These are phyloP conservation scores for Schrankia costaestrigalis DNA, from an alignment of 2,888 invertebrate species.

Conservation along the genomic window DNA sequence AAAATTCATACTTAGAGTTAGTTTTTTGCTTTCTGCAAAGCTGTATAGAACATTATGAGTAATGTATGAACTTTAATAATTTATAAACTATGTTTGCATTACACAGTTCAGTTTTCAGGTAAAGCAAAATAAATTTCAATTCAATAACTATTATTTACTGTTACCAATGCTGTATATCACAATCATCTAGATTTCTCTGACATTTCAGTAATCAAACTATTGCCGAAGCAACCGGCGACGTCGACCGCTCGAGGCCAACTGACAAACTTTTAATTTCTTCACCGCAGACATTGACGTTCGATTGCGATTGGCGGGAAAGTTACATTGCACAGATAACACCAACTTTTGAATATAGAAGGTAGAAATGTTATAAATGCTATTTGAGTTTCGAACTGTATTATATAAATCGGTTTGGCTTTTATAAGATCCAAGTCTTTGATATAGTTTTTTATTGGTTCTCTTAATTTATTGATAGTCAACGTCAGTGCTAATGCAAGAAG, in stretches of 20 bases:
- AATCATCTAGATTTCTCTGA: constrained; percentile 19
- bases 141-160: not conserved
- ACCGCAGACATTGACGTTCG: constrained; percentile 70
- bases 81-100: too few species aligned
- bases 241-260: constrained; percentile 64
- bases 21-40: too few species aligned
- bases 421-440: constrained; percentile 18
- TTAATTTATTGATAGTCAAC: too few species aligned
- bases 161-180: constrained; percentile 5
- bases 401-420: constrained; percentile 26
- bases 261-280: constrained; percentile 76
- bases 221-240: constrained; percentile 53
- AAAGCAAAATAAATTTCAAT: not conserved
- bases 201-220: constrained; percentile 48
- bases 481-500: too few species aligned
- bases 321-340: constrained; percentile 69
- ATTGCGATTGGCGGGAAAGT: constrained; percentile 74
- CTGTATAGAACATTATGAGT: too few species aligned
- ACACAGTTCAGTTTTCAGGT: too few species aligned
- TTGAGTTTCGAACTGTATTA: constrained; percentile 35
- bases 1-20: too few species aligned
- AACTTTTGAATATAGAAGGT: constrained; percentile 52
- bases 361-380: constrained; percentile 50
- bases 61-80: not conserved
- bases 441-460: not conserved